A percentile compares a stretch with the other conserved stretches of the same genome.
These are phyloP conservation scores for Typhlichthys eigenmanni DNA, from an alignment of 2,797 vertebrate species.

Conservation along the genomic window DNA sequence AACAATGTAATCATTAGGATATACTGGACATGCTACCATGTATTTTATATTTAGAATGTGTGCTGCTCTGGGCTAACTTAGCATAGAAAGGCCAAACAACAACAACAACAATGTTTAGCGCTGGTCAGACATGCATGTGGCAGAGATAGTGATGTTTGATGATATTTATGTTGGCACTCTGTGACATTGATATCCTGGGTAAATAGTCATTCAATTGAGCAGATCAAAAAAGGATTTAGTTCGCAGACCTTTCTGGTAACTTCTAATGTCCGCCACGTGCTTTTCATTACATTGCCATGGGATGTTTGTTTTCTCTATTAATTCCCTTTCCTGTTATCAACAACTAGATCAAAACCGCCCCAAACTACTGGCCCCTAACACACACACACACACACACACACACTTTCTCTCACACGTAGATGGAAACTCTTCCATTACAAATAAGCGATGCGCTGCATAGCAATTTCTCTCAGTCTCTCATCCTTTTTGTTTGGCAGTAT, in stretches of 20 bases:
- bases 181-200: slow-evolving; percentile 5
- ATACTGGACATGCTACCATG: too few species aligned
- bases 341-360: slow-evolving; percentile 65
- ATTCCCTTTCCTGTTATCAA: slow-evolving; percentile 72
- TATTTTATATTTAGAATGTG: too few species aligned
- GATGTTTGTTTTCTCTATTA: slow-evolving; percentile 81
- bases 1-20: too few species aligned
- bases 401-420: slow-evolving; percentile 9
- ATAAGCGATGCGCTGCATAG: slow-evolving; percentile 23
- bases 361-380: slow-evolving; percentile 56
- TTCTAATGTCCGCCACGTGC: slow-evolving; percentile 68
- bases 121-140: too few species aligned
- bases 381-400: slow-evolving; percentile 26
- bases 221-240: slow-evolving; percentile 24
- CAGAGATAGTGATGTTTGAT: too few species aligned
- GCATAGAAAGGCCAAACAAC: background rate
- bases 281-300: slow-evolving; percentile 68
- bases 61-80: too few species aligned
- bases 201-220: slow-evolving; percentile 19
- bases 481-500: slow-evolving; percentile 6
- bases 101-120: background rate
- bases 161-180: background rate
- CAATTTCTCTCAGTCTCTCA: slow-evolving; percentile 13
- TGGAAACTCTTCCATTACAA: slow-evolving; percentile 7
- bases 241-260: slow-evolving; percentile 29